These are phyloP conservation scores for Subanguina moxae DNA, from an alignment of 1,140 invertebrate species.

Conservation along the genomic window DNA sequence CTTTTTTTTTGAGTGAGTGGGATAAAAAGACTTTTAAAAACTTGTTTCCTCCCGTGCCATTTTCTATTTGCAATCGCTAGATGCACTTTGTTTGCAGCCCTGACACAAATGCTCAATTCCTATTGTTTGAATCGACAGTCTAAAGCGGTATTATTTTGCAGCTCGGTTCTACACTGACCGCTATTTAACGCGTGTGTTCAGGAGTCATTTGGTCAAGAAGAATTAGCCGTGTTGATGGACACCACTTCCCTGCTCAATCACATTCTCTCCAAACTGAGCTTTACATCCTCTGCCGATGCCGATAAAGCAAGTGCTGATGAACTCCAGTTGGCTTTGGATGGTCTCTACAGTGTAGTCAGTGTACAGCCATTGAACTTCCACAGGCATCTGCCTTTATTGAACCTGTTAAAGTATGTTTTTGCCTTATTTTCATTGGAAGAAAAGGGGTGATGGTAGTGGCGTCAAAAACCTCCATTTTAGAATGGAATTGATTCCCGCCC, in stretches of 20 bases:
- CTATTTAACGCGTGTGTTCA: not conserved
- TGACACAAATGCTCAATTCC: constrained; percentile 30
- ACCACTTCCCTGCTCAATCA: constrained; percentile 24
- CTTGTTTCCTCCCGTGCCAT: too few species aligned
- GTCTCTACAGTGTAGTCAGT: constrained; percentile 15
- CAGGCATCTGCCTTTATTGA: constrained; percentile 21
- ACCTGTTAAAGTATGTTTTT: constrained; percentile 17
- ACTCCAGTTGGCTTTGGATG: constrained; percentile 27
- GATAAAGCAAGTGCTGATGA: constrained; percentile 15
- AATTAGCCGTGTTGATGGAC: constrained; percentile 30
- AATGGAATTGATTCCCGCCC: constrained; percentile 15
- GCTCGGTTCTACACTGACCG: not conserved
- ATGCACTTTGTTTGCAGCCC: constrained; percentile 11
- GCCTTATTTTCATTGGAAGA: not conserved
- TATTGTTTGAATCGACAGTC: constrained; percentile 33
- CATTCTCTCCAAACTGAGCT: constrained; percentile 9
- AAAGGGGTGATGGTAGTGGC: too few species aligned
- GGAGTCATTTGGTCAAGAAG: constrained; percentile 12
- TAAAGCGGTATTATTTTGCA: constrained; percentile 22
- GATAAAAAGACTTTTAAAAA: too few species aligned
- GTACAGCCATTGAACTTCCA: constrained; percentile 10
- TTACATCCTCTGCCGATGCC: not conserved
- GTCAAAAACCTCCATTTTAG: not conserved
- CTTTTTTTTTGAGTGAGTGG: too few species aligned
- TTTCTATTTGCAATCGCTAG: too few species aligned